A percentile compares a stretch with the other conserved stretches of the same genome.
Conservation (phyloP, 92 coral and sea anemone species). For the Meandrina meandrites region DNA sequence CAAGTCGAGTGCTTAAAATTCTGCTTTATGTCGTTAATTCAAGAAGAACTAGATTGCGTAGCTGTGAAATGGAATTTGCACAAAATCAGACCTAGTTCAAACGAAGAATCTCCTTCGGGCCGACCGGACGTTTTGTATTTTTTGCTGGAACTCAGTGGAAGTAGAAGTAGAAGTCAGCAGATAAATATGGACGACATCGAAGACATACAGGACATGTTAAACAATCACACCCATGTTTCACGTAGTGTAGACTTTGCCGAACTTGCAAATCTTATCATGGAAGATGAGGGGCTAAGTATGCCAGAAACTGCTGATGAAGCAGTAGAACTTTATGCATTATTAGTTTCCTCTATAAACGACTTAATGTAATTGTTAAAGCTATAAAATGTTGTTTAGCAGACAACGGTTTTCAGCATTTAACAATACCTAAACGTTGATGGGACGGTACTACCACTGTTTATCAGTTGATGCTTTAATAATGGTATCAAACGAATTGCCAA, state of each 20-base stretch:
- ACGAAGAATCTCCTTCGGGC: constrained; percentile 52
- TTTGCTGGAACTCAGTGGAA: background rate
- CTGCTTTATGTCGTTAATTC: constrained; percentile 38
- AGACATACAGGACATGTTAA: no score
- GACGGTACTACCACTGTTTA: no score
- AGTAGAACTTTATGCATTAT: background rate
- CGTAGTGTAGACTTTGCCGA: background rate
- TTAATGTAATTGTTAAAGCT: no score
- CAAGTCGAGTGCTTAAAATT: constrained; percentile 31
- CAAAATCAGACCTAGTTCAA: constrained; percentile 50
- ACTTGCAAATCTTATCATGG: background rate
- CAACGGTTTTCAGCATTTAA: no score
- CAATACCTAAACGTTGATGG: no score
- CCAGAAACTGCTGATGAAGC: background rate
- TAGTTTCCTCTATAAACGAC: no score
- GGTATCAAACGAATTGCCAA: no score
- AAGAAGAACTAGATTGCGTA: constrained; percentile 33
- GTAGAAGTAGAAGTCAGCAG: background rate
- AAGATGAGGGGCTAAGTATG: background rate
- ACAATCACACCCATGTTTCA: no score
- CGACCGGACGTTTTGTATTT: constrained; percentile 52
- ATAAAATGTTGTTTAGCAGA: no score
- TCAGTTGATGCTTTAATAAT: no score
- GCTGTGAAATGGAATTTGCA: constrained; percentile 54
- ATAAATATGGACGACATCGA: background rate